Evolutionary conservation across 1,140 invertebrate species (phyloP), one percentile per base, ranked within the genome.

Genomic region (Lethocerus indicus): DNA sequence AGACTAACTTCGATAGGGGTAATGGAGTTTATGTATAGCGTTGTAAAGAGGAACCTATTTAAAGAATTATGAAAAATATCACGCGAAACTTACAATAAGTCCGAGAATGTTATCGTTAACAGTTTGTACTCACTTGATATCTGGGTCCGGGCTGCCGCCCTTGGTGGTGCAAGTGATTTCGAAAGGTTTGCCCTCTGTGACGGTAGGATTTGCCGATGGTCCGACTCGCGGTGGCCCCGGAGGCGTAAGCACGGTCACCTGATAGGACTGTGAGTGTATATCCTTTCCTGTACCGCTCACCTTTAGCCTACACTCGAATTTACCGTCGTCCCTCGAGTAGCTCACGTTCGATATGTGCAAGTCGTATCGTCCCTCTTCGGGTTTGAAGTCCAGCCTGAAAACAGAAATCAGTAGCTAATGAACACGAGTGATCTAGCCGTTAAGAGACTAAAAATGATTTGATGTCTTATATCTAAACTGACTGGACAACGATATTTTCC

Each of bases 281-380:
- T 86, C 83, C 7, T 74, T 71, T 1, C 88, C 88, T 9, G 80
- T 86, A 12, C 86, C 84, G 24, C 75, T 78, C 23, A 81, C 81
- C 63, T 90, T 91, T 37, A 91, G 74, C 20, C 83, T 75, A 61
- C 89, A 94, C 67, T 90, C 87, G 67, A 92, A 93, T 53, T 80
- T 76, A 4, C 88, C 89, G 61, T 93, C 90, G 67, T 94, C 88
- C 1, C 85, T 71, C 58, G 83, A 83, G 66, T 92, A 93, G 20
- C 81, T 83, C 1, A 84, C 81, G 61, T 87, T 87, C 18, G 75
- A 74, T 54, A 94, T 89, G 59, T 81, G 71, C 56, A 94, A 70
- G 67, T 93, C 87, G 67, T 90, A 94, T 26, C 79, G 76, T 14
- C 89, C 89, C 46, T 83, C 76, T 13, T 75, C 72, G 5, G 84